Evolutionary conservation across 2,888 invertebrate genomes (phyloP).

Genomic region (Agrotis clavis): DNA sequence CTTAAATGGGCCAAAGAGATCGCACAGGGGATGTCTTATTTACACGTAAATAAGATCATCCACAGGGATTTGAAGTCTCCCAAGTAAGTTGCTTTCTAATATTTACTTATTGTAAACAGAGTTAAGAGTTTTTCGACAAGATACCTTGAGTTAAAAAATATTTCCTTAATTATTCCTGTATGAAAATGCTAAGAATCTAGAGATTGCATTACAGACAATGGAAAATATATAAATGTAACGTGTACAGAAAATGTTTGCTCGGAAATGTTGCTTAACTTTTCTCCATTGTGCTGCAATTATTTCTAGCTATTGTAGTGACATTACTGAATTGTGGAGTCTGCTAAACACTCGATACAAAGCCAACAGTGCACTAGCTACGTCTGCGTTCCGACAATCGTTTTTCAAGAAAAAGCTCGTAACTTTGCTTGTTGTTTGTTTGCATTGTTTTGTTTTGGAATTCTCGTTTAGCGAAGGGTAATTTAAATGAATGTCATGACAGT

Average conservation of each 20-base stretch:
- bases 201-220: background rate
- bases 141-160: background rate
- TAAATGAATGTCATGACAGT: too few relatives aligned
- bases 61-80: conserved; percentile 99
- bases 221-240: conserved; percentile 6
- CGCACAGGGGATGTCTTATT: conserved; percentile 98
- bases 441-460: background rate
- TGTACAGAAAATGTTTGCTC: background rate
- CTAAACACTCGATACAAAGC: background rate
- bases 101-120: background rate
- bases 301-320: background rate
- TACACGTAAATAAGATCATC: conserved; percentile 98
- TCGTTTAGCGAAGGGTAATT: too few relatives aligned
- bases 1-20: conserved; percentile 99
- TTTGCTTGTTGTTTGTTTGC: background rate
- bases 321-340: background rate
- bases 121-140: conserved; percentile 11
- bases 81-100: conserved; percentile 93
- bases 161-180: background rate
- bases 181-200: background rate
- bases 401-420: conserved; percentile 4
- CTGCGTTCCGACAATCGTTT: background rate
- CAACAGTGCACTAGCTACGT: background rate
- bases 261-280: background rate
- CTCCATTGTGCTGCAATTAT: conserved; percentile 1